These are phyloP conservation scores for Cyanoderma ruficeps DNA, from an alignment of 2,113 vertebrate genomes.

Conservation along the genomic window DNA sequence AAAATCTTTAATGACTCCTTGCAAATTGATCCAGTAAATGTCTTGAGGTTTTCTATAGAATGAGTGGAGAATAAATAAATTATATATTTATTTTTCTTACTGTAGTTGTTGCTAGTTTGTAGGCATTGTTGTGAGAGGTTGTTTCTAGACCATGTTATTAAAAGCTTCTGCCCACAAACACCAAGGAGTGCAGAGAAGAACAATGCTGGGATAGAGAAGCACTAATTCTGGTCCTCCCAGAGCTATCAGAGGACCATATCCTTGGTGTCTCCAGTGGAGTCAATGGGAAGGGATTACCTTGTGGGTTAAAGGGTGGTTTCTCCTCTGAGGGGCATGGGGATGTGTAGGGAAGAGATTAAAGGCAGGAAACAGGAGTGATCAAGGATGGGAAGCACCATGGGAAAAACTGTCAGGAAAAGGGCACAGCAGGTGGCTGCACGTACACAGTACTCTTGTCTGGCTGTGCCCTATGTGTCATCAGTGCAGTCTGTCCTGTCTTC, in stretches of 20 bases:
- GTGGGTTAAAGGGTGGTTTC: neutral
- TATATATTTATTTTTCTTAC: neutral
- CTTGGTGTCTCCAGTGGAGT: fast-evolving
- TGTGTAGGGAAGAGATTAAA: neutral
- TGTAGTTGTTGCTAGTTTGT: neutral
- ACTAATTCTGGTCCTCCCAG: neutral
- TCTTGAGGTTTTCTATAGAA: neutral
- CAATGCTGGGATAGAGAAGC: neutral
- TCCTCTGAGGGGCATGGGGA: neutral
- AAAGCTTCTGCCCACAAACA: neutral
- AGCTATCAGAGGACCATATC: neutral
- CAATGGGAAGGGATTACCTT: neutral
- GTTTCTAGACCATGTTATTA: neutral
- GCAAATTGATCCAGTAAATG: neutral
- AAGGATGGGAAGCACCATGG: neutral
- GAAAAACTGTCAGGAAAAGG: neutral
- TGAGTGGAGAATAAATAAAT: neutral
- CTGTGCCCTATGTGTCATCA: neutral
- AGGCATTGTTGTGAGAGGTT: neutral
- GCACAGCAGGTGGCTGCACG: neutral
- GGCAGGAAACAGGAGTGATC: neutral
- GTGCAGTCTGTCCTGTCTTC: neutral
- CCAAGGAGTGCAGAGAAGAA: neutral
- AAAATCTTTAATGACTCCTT: neutral
- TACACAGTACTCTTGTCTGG: neutral